phyloP scores from a whole-genome alignment of 1,140 invertebrate genomes.

The Drosophila parabipectinata region DNA sequence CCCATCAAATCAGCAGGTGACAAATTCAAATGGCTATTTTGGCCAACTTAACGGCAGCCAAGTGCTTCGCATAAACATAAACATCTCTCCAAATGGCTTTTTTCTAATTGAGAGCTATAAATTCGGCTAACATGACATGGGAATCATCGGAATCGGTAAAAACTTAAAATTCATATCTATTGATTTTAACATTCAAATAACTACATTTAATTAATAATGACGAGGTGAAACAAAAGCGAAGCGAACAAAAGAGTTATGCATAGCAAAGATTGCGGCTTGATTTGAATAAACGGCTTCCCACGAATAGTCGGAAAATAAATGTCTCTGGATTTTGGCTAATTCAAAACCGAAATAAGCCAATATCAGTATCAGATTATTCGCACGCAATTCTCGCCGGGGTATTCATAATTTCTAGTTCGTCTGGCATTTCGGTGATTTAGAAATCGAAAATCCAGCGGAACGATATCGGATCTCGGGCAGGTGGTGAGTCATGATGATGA shows the following conservation, averaged over 20 bases:
- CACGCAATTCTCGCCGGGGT: constrained; percentile 49
- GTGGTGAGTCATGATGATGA: constrained; percentile 51
- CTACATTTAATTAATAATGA: constrained; percentile 75
- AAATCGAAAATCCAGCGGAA: constrained; percentile 45
- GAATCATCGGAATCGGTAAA: constrained; percentile 50
- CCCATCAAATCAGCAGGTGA: constrained; percentile 27
- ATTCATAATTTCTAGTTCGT: constrained; percentile 78
- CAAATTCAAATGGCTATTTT: neutral
- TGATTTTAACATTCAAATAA: constrained; percentile 76
- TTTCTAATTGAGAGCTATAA: constrained; percentile 64
- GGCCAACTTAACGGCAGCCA: constrained; percentile 8
- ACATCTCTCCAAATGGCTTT: constrained; percentile 34
- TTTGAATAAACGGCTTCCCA: constrained; percentile 80
- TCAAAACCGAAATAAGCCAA: constrained; percentile 2
- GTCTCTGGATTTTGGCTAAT: constrained; percentile 7
- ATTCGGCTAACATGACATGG: constrained; percentile 71
- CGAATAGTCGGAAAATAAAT: constrained; percentile 31
- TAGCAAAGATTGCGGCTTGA: constrained; percentile 52
- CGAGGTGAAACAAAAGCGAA: constrained; percentile 24
- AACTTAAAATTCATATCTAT: constrained; percentile 61
- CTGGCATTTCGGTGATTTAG: constrained; percentile 59
- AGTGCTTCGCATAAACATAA: constrained; percentile 54
- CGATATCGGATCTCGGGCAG: constrained; percentile 8
- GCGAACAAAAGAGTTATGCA: constrained; percentile 69
- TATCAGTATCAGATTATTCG: constrained; percentile 43